phyloP scores from a whole-genome alignment of 2,797 vertebrate species.

The Lateolabrax maculatus region DNA sequence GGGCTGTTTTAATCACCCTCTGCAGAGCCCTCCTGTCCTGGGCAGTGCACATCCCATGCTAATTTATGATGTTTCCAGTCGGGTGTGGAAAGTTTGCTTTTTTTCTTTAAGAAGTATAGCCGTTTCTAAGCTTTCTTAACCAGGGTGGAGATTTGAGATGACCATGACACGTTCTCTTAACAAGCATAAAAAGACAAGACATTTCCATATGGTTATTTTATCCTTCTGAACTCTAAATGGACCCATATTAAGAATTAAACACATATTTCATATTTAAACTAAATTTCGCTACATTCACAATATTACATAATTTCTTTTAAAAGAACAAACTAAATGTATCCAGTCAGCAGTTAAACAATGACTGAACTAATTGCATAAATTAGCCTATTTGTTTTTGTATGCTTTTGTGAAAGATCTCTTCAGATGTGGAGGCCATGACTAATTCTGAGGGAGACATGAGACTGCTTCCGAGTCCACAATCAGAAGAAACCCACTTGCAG shows the following conservation, averaged over 20 bases:
- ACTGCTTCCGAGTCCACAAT: not conserved
- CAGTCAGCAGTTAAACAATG: not conserved
- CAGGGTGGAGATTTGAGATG: no score
- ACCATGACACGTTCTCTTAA: no score
- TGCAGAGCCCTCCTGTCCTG: no score
- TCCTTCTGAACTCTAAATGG: not conserved
- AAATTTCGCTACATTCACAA: not conserved
- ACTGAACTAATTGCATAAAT: no score
- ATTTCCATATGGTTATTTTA: not conserved
- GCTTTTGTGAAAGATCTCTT: not conserved
- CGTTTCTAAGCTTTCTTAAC: no score
- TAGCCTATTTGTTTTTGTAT: not conserved
- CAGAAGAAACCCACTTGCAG: constrained; percentile 3
- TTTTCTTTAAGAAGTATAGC: no score
- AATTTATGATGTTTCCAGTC: no score
- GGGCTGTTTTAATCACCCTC: no score
- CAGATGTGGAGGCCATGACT: not conserved
- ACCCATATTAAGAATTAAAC: not conserved
- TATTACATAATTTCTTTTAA: not conserved
- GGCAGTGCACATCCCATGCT: no score
- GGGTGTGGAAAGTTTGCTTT: no score
- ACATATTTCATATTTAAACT: no score
- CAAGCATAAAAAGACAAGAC: not conserved
- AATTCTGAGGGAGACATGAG: constrained; percentile 8
- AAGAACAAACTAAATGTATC: not conserved